phyloP scores from a whole-genome alignment of 2,113 vertebrate genomes.

The Oplegnathus fasciatus region DNA sequence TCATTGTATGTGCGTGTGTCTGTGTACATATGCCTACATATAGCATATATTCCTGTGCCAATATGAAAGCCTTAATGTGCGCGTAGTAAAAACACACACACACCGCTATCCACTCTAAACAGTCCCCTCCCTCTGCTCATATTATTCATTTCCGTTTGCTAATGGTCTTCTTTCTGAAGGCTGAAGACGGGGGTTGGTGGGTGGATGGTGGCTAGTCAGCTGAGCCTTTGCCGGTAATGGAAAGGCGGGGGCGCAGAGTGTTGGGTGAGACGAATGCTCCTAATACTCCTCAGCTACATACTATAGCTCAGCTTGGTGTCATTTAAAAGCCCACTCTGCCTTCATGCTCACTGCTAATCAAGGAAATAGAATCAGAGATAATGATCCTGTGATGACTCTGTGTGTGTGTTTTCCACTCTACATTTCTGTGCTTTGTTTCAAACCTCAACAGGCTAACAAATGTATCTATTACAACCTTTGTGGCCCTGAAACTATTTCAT shows the following conservation, averaged over 20 bases:
- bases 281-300: constrained; percentile 57
- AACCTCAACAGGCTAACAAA: constrained; percentile 31
- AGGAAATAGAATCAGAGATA: constrained; percentile 65
- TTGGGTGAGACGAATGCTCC: constrained; percentile 76
- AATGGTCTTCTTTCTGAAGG: constrained; percentile 68
- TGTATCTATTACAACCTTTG: constrained; percentile 39
- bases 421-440: constrained; percentile 26
- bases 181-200: constrained; percentile 61
- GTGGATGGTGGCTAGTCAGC: constrained; percentile 71
- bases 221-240: constrained; percentile 80
- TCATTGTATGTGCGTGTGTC: constrained; percentile 19
- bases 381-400: constrained; percentile 33
- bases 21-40: constrained; percentile 27
- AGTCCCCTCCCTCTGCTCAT: constrained; percentile 41
- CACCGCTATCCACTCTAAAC: constrained; percentile 40
- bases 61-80: constrained; percentile 32
- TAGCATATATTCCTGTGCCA: constrained; percentile 1
- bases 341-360: constrained; percentile 65
- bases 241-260: constrained; percentile 68
- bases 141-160: constrained; percentile 75
- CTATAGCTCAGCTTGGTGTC: constrained; percentile 65
- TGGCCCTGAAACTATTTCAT: constrained; percentile 10
- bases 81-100: constrained; percentile 4
- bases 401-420: constrained; percentile 29
- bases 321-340: constrained; percentile 69